Conservation (phyloP, 1,140 invertebrate genomes). For the Euglossa dilemma region DNA sequence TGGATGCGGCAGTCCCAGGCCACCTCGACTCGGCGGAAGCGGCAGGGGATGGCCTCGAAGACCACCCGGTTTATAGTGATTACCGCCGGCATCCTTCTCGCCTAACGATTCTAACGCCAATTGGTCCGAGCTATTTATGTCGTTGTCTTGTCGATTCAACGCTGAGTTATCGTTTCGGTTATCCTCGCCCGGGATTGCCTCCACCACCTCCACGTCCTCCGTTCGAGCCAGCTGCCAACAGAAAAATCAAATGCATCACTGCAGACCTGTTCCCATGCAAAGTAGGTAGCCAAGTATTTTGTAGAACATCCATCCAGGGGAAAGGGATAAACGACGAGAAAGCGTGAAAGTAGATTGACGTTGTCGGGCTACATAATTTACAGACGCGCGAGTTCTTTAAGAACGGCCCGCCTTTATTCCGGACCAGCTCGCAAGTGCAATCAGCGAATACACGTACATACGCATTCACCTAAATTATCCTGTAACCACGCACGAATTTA, state of each 20-base stretch:
- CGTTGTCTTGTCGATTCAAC: conserved; percentile 70
- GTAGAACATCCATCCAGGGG: conserved; percentile 3
- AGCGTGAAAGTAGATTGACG: conserved; percentile 59
- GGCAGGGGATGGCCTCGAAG: conserved; percentile 83
- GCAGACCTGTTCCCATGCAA: conserved; percentile 11
- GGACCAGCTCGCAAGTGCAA: background rate
- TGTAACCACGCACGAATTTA: conserved; percentile 35
- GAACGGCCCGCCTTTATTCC: conserved; percentile 24
- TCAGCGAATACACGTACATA: conserved; percentile 14
- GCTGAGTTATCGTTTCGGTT: conserved; percentile 80
- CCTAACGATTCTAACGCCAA: conserved; percentile 86
- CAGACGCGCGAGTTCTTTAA: conserved; percentile 31
- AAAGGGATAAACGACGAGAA: conserved; percentile 34
- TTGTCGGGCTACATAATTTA: conserved; percentile 48
- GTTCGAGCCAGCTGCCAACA: conserved; percentile 80
- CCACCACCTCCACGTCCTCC: conserved; percentile 87
- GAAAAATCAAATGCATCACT: background rate
- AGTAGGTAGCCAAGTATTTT: conserved; percentile 12
- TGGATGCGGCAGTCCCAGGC: conserved; percentile 80
- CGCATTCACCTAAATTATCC: conserved; percentile 35
- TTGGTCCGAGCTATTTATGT: conserved; percentile 83
- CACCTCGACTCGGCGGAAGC: conserved; percentile 81
- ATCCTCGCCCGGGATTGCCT: conserved; percentile 84
- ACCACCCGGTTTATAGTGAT: conserved; percentile 81
- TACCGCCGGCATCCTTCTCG: conserved; percentile 83